These are phyloP conservation scores for Macaria notata DNA, from an alignment of 2,888 invertebrate genomes.

Conservation along the genomic window DNA sequence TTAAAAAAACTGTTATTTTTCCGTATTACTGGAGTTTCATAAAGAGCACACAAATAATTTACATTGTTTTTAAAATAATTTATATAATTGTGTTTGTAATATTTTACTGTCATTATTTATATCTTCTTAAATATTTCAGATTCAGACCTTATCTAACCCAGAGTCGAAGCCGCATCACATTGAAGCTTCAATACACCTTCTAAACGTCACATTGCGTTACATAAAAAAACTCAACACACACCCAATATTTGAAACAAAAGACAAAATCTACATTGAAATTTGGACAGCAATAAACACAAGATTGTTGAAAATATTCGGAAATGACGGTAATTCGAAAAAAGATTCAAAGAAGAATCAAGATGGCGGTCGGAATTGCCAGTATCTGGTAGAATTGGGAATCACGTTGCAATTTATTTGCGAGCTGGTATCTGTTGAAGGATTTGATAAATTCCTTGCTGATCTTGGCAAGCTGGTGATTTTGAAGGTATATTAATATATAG, in stretches of 20 bases:
- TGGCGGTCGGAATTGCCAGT: constrained; percentile 28
- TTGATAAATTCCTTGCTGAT: constrained; percentile 55
- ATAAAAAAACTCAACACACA: constrained; percentile 68
- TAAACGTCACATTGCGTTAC: constrained; percentile 59
- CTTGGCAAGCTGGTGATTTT: constrained; percentile 50
- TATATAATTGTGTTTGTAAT: too few relatives aligned
- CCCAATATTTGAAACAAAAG: constrained; percentile 57
- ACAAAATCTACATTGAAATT: constrained; percentile 56
- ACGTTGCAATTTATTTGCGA: constrained; percentile 65
- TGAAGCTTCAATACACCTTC: constrained; percentile 58
- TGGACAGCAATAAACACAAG: constrained; percentile 59
- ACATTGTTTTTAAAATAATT: too few relatives aligned
- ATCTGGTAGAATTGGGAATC: constrained; percentile 56
- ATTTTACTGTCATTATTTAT: too few relatives aligned
- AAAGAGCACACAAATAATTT: too few relatives aligned
- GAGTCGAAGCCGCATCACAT: constrained; percentile 57
- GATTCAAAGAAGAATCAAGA: too few relatives aligned
- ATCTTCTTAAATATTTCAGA: constrained; percentile 45
- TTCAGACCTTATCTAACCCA: constrained; percentile 52
- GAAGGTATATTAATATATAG: constrained; percentile 48
- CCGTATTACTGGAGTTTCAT: too few relatives aligned
- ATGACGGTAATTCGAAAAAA: constrained; percentile 33
- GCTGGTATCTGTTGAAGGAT: constrained; percentile 58
- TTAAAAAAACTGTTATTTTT: too few relatives aligned
- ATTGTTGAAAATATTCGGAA: constrained; percentile 42